Percentiles rank a stretch among this genome's conserved stretches.
Evolutionary conservation across 1,140 invertebrate genomes (phyloP).

Genomic region (Drosophila asahinai): DNA sequence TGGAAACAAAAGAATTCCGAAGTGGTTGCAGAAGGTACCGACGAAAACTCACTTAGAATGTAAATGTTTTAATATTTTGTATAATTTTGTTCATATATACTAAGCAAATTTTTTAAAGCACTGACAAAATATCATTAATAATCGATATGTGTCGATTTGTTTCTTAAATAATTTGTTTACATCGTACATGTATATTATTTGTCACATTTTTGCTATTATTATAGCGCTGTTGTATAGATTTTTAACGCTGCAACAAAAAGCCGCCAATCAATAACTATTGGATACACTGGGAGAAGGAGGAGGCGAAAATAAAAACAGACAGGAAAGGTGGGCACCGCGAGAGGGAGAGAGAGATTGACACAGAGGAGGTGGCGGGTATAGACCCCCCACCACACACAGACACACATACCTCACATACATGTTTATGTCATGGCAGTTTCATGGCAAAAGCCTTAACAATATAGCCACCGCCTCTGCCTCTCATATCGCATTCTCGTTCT

Average conservation of each 20-base stretch:
- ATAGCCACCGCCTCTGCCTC: conserved; percentile 14
- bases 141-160: too few relatives aligned
- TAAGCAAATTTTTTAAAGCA: too few relatives aligned
- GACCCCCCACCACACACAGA: background rate
- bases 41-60: too few relatives aligned
- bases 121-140: too few relatives aligned
- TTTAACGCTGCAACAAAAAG: conserved; percentile 6
- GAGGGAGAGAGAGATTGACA: background rate
- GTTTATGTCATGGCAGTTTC: conserved; percentile 39
- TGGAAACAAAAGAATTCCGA: too few relatives aligned
- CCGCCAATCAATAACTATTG: conserved; percentile 42
- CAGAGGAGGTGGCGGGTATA: background rate
- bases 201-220: too few relatives aligned
- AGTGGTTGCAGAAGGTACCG: too few relatives aligned
- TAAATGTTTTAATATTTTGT: too few relatives aligned
- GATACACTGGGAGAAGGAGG: conserved; percentile 1
- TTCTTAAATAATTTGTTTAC: too few relatives aligned
- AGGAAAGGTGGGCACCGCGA: background rate
- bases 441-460: conserved; percentile 35
- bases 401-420: background rate
- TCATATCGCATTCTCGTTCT: background rate
- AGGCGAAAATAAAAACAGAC: background rate
- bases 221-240: background rate
- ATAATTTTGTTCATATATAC: too few relatives aligned
- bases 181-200: too few relatives aligned